Base-by-base conservation (phyloP, 2,888 invertebrate genomes). In the Anagyrus pseudococci region DNA sequence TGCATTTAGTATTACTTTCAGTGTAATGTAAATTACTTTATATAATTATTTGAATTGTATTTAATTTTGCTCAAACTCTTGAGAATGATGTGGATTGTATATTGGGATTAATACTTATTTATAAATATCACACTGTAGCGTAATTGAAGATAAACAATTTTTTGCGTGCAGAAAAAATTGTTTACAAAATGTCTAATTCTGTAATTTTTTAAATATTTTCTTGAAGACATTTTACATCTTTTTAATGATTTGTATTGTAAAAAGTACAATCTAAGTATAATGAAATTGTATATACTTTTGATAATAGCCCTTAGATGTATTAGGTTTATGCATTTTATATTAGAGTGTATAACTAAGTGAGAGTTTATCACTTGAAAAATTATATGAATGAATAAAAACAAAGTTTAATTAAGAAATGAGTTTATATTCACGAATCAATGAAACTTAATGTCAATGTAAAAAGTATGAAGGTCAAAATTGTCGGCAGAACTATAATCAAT, bases 241-340 rank as follows among this genome's bases (percentile, higher is more conserved):
- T 54, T 54, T 48, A 48, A 53, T 49, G n/a, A 58, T 20, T n/a
- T 60, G 4, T 50, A 49, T 48, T 26, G n/a, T 20, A 64, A 10
- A 60, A 48, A 54, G 48, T 61, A 57, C 40, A 57, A 54, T 46
- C 26, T 48, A 61, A 44, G 44, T 61, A 47, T 17, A 19, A 48
- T 49, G 25, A 58, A 64, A 50, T 61, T 65, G 65, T 65, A 65
- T 50, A 65, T 61, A 65, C 22, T 58, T 60, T 44, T 54, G n/a
- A 54, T 49, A 20, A 64, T 65, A 58, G 13, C 29, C 44, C 43
- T 29, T 58, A 64, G 20, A 47, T 41, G 19, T 57, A 43, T 23
- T 43, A 57, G 25, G 46, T 33, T 56, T 44, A 49, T 37, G 44
- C 40, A 47, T 54, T 55, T 64, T 40, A 50, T 41, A 46, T 8